Percentiles rank a stretch among this genome's conserved stretches.
These are phyloP conservation scores for Chloroclystis v-ata DNA, from an alignment of 2,888 invertebrate genomes.

Conservation along the genomic window DNA sequence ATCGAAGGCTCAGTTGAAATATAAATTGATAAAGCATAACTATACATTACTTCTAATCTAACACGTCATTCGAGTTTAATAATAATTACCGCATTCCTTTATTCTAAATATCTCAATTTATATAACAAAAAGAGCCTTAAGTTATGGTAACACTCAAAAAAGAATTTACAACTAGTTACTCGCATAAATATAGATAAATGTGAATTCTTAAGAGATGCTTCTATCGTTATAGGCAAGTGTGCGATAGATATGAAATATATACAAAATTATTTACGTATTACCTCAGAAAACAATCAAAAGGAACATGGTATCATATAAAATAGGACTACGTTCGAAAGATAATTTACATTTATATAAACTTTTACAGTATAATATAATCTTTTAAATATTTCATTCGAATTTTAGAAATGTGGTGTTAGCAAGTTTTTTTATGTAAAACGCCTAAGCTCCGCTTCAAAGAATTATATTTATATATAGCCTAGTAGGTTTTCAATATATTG, in stretches of 20 bases:
- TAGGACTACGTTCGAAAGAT: conserved; percentile 21
- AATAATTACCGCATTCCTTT: conserved; percentile 22
- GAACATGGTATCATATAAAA: conserved; percentile 18
- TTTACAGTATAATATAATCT: too few relatives aligned
- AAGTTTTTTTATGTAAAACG: too few relatives aligned
- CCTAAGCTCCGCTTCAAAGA: too few relatives aligned
- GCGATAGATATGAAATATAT: conserved; percentile 13
- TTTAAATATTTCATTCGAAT: too few relatives aligned
- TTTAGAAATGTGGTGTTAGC: too few relatives aligned
- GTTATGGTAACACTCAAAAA: conserved; percentile 9
- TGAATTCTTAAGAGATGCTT: conserved; percentile 12
- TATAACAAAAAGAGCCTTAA: conserved; percentile 20
- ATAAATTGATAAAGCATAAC: conserved; percentile 26
- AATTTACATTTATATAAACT: conserved; percentile 5
- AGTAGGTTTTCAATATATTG: too few relatives aligned
- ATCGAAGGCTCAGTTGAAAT: conserved; percentile 28
- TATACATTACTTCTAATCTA: conserved; percentile 21
- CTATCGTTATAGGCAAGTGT: conserved; percentile 14
- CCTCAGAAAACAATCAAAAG: conserved; percentile 25
- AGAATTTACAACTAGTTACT: conserved; percentile 9
- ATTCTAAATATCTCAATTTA: conserved; percentile 23
- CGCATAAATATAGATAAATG: neutral
- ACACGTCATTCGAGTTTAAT: conserved; percentile 25
- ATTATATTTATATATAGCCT: too few relatives aligned
- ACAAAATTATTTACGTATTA: conserved; percentile 25